Base-by-base conservation (phyloP, 2,888 invertebrate genomes). In the Himalopsyche tibetana region DNA sequence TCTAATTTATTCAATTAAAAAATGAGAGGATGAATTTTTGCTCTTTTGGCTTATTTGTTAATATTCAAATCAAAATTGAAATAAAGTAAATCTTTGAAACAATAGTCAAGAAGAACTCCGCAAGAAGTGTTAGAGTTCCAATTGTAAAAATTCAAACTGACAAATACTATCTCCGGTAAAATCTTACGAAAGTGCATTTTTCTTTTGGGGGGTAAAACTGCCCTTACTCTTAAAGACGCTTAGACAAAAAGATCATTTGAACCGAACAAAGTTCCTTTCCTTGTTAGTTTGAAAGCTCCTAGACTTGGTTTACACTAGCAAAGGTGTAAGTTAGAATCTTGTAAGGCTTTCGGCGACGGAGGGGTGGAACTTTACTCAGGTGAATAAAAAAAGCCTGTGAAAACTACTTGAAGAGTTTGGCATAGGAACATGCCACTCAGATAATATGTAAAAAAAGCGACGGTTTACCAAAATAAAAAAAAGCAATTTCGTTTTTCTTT, bases 181-280 rank as follows among this genome's bases (percentile, higher is more conserved):
- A 79, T 40, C n/a, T 38, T 74, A 80, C 55, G 56, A 86, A 86
- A 83, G 55, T 86, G 85, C 85, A 82, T 42, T 85, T 85, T 55
- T 55, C 84, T 74, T 36, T 28, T 40, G 45, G 45, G 45, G 80
- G 42, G 12, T 42, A 80, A 80, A 84, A 84, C 38, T 80, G 84
- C 79, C 74, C 84, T 36, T 63, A 84, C 84, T 84, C 63, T 80
- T 81, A 84, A 81, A 81, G 86, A 56, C 86, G 86, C 56, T 83
- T 69, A 36, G 55, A 74, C n/a, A 86, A 86, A 86, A 86, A 84
- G 86, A 86, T 84, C 84, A 86, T 86, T 86, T 84, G 82, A 84
- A 86, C 74, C 28, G 84, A 86, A 86, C 82, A 86, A 86, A 86
- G 86, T 86, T 84, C 84, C 81, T 86, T 86, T 84, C 84, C 86